Percentiles rank a stretch among this genome's conserved stretches.
phyloP scores from a whole-genome alignment of 2,113 vertebrate genomes.

The Antechinus flavipes region DNA sequence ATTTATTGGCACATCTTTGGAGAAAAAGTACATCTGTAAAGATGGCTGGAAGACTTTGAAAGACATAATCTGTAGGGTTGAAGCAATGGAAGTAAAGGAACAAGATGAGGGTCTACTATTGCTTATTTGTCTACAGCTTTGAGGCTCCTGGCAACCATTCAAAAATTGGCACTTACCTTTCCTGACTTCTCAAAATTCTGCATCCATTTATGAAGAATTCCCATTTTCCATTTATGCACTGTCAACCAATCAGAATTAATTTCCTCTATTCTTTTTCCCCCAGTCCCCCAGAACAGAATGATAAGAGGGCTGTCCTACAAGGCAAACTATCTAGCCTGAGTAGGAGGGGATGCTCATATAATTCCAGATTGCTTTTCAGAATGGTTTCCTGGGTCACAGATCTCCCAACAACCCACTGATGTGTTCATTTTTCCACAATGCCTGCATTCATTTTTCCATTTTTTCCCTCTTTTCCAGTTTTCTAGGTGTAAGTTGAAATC shows the following conservation, averaged over 20 bases:
- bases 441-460: not conserved
- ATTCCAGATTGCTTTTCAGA: not conserved
- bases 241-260: not conserved
- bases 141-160: not conserved
- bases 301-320: not conserved
- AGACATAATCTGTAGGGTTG: not conserved
- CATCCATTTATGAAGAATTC: no score
- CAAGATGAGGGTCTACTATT: not conserved
- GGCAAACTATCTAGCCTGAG: not conserved
- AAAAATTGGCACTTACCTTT: not conserved
- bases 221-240: not conserved
- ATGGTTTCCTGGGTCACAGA: not conserved
- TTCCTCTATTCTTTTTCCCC: not conserved
- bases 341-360: not conserved
- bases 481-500: not conserved
- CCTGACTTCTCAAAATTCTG: no score
- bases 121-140: not conserved
- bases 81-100: not conserved
- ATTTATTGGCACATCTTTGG: not conserved
- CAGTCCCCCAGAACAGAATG: not conserved
- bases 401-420: not conserved
- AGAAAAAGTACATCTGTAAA: not conserved
- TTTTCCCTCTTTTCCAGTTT: not conserved
- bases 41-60: not conserved
- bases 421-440: not conserved